Base-by-base conservation (phyloP, 1,140 invertebrate species). In the Acromyrmex heyeri region DNA sequence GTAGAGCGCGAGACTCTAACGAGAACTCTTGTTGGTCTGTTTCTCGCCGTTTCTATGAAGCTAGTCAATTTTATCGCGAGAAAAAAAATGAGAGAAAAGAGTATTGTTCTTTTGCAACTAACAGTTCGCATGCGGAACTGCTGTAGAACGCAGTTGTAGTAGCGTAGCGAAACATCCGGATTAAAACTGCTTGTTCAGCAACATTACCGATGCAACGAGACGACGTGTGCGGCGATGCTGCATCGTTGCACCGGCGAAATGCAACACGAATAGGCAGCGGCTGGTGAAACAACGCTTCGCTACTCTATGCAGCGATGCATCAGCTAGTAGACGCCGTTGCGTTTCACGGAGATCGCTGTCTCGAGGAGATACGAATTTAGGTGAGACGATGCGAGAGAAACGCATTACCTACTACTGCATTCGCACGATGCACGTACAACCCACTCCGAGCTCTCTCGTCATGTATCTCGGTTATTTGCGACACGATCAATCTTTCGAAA, bases 151-250 rank as follows among this genome's bases (percentile, higher is more conserved):
- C 38, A 24, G 21, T n/a, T n/a, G n/a, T n/a, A 72, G 10, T 38
- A 24, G 6, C 18, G 30, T 18, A 18, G 69, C 55, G 67, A 10
- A 73, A 73, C 79, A 50, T 73, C 24, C 27, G 55, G 67, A 73
- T 50, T 82, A 73, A 82, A 82, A 72, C 53, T 75, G 79, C 69
- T 59, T 61, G 69, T 83, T 73, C 79, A 83, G 79, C 69, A 44
- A 8, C 70, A 61, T 83, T 83, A 75, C 79, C 55, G 69, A 83
- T 83, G 69, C 67, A 73, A 75, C 38, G 57, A 57, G 21, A 81
- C 77, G 64, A 81, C 64, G 77, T 64, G 44, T 70, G 38, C 79
- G 27, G 38, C 27, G 69, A 73, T 57, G 62, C 34, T 53, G 30
- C 62, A 24, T n/a, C 61, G 78, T 34, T 72, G 34, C 67, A 67